Base-by-base conservation (phyloP, 2,888 invertebrate species). In the Petrolisthes cinctipes region DNA sequence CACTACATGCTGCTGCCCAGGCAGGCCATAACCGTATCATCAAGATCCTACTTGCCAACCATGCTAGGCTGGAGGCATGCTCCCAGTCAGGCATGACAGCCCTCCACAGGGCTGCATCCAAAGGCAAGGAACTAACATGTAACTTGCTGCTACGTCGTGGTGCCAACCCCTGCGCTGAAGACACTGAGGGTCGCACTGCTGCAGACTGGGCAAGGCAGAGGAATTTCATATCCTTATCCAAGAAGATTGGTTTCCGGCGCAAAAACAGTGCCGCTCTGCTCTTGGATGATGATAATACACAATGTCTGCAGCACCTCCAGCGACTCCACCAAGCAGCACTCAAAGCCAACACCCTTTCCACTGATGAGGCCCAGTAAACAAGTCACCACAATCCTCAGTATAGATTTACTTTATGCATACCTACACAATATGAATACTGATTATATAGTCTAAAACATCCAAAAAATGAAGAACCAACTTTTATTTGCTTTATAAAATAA, bases 11-110 rank as follows among this genome's bases (percentile, higher is more conserved):
- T 23, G 95, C 94, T 93, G 96, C 95, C 93, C 97, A 97, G 0
- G 97, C 97, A 89, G 96, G 95, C 97, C 97, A 97, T 93, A 97
- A 97, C 93, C 97, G 97, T 37, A 97, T 94, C 0, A 97, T 97
- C 53, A 96, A 96, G 0, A 96, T 97, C 1, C 97, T 97, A 78
- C 97, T 96, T 0, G 96, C 96, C 20, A n/a, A 20, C 14, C 86
- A 83, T 4, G 89, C 90, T 5, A 20, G 61, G 4, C 37, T 81
- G 57, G 76, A 85, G 11, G 83, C 86, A 5, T n/a, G 56, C 4
- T 85, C 83, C 6, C 81, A 78, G 56, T 86, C 85, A 5, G 89
- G 90, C 54, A 83, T 87, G 83, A 87, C 90, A 56, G 83, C 90
- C 9, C 76, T 85, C 0, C 90, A 90, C 56, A 75, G 86, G 56